Conservation (phyloP, 2,113 vertebrate species). For the Madoqua kirkii region DNA sequence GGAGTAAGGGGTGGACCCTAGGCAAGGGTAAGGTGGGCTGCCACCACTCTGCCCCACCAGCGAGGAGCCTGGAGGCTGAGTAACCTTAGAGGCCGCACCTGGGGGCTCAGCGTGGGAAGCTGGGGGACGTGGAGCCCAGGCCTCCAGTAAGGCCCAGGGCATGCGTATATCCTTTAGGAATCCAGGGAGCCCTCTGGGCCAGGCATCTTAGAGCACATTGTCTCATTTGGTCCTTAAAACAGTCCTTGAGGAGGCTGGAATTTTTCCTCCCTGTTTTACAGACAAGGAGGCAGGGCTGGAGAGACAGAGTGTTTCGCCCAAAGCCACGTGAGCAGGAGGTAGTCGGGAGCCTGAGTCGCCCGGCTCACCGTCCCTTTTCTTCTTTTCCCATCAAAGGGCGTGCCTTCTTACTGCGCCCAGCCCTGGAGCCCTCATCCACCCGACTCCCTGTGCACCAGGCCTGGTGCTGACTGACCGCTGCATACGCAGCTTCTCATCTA, state of each 20-base stretch:
- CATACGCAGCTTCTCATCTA: accelerated
- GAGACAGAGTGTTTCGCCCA: neutral
- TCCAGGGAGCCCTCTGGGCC: neutral
- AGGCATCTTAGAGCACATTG: neutral
- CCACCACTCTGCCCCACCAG: neutral
- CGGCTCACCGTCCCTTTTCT: neutral
- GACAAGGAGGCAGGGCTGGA: neutral
- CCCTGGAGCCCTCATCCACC: neutral
- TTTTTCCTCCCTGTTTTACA: neutral
- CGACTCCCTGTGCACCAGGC: accelerated
- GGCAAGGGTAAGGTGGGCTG: neutral
- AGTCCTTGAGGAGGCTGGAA: neutral
- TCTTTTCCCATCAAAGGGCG: neutral
- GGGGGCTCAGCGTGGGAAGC: neutral
- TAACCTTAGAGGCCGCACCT: neutral
- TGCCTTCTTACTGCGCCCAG: neutral
- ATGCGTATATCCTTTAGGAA: neutral
- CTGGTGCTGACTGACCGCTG: neutral
- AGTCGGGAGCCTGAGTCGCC: neutral
- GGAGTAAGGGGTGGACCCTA: neutral
- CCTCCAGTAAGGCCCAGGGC: neutral
- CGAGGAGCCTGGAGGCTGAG: neutral
- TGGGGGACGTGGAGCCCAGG: neutral
- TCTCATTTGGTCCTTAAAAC: neutral
- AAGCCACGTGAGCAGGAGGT: accelerated